phyloP scores from a whole-genome alignment of 2,797 vertebrate genomes.

The Ctenosaura bakeri region DNA sequence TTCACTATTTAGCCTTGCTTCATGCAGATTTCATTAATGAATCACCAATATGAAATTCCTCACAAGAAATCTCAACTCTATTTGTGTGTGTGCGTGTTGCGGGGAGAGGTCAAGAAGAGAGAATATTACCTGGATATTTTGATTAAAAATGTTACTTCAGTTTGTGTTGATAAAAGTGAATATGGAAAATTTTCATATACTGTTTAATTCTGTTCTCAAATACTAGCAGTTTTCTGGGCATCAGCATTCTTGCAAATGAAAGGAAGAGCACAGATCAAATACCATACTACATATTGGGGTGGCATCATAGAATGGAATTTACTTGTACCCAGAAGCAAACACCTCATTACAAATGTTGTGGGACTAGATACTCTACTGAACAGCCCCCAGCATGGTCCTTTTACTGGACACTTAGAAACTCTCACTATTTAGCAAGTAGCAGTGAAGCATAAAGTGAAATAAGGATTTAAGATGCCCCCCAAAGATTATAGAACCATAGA shows the following conservation, averaged over 20 bases:
- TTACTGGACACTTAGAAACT: neutral
- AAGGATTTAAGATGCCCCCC: neutral
- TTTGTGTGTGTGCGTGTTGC: slow-evolving; percentile 58
- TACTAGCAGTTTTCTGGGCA: slow-evolving; percentile 58
- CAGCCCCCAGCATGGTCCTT: slow-evolving; percentile 21
- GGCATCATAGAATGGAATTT: neutral
- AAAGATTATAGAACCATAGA: neutral
- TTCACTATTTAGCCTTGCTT: slow-evolving; percentile 6
- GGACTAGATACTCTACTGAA: neutral
- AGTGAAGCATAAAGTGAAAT: neutral
- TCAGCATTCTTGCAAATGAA: slow-evolving; percentile 58
- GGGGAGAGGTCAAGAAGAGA: neutral
- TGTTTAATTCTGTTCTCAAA: slow-evolving; percentile 66
- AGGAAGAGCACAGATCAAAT: neutral
- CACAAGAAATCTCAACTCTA: slow-evolving; percentile 48
- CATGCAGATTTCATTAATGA: neutral
- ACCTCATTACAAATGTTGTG: slow-evolving; percentile 8
- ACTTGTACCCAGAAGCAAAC: neutral
- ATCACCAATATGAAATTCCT: slow-evolving; percentile 56
- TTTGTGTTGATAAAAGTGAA: slow-evolving; percentile 65
- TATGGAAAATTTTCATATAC: slow-evolving; percentile 60
- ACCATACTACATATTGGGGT: slow-evolving; percentile 26
- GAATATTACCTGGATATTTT: slow-evolving; percentile 60
- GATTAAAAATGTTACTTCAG: slow-evolving; percentile 69
- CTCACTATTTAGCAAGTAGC: neutral